These are phyloP conservation scores for Astyanax mexicanus DNA, from an alignment of 2,797 vertebrate species.

Conservation along the genomic window DNA sequence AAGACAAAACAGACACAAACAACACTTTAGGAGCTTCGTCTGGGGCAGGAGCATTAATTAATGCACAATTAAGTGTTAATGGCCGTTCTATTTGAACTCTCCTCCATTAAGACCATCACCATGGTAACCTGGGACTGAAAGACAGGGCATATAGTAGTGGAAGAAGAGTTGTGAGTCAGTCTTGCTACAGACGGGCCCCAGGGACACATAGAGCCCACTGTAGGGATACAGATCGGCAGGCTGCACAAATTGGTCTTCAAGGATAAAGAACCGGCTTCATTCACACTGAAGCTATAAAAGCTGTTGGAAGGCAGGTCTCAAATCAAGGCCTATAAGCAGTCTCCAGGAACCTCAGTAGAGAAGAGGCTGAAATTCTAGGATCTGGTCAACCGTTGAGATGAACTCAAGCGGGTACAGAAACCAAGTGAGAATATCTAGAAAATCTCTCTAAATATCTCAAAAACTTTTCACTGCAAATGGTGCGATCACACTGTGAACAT, in stretches of 20 bases:
- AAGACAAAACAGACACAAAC: background rate
- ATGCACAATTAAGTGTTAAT: constrained; percentile 54
- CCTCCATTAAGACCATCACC: constrained; percentile 42
- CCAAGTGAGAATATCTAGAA: no score
- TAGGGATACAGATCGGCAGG: constrained; percentile 7
- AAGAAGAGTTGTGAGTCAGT: constrained; percentile 1
- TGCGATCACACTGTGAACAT: no score
- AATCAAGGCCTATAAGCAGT: background rate
- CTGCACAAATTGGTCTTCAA: constrained; percentile 16
- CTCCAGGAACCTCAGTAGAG: background rate
- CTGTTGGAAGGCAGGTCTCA: background rate
- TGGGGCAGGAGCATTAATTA: constrained; percentile 53
- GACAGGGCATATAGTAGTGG: constrained; percentile 1
- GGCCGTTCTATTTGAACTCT: constrained; percentile 24
- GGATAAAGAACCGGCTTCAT: background rate
- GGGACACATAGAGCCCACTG: constrained; percentile 21
- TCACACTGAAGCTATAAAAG: background rate
- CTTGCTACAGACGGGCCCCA: background rate
- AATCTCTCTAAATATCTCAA: no score
- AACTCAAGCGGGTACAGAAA: background rate
- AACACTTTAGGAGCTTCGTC: constrained; percentile 31
- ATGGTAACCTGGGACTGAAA: constrained; percentile 45
- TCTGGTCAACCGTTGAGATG: background rate
- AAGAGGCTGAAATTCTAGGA: background rate
- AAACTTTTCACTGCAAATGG: no score